These are phyloP conservation scores for Ifrita kowaldi DNA, from an alignment of 2,113 vertebrate genomes.

Conservation along the genomic window DNA sequence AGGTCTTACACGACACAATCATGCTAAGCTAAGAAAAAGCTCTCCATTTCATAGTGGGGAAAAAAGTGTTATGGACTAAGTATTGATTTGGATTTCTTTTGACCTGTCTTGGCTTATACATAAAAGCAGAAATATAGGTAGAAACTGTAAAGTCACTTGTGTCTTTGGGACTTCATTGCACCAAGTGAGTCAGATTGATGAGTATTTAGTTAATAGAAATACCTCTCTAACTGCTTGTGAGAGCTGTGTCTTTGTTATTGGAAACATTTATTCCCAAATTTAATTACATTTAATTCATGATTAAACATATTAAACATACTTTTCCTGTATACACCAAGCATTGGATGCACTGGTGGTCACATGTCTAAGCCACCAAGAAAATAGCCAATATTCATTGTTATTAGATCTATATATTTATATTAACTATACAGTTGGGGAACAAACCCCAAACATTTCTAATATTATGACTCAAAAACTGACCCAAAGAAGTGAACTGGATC, in stretches of 20 bases:
- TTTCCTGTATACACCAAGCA: background rate
- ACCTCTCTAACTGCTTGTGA: background rate
- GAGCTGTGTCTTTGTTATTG: background rate
- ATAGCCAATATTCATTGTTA: background rate
- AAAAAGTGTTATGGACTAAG: background rate
- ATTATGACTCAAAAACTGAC: background rate
- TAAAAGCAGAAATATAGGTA: background rate
- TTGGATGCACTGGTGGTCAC: background rate
- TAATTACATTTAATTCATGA: background rate
- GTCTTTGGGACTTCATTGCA: background rate
- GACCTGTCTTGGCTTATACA: background rate
- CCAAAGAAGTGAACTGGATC: background rate
- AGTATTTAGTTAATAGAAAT: background rate
- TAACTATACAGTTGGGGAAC: background rate
- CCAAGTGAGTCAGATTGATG: background rate
- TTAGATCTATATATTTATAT: background rate
- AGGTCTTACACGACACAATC: background rate
- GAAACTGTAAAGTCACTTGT: background rate
- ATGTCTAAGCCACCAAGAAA: background rate
- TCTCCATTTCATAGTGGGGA: background rate
- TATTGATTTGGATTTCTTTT: background rate
- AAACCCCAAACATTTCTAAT: background rate
- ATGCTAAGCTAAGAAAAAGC: background rate
- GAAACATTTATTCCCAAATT: background rate
- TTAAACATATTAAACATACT: background rate